A percentile compares a stretch with the other conserved stretches of the same genome.
These are phyloP conservation scores for Tenualosa ilisha DNA, from an alignment of 2,797 vertebrate genomes.

Conservation along the genomic window DNA sequence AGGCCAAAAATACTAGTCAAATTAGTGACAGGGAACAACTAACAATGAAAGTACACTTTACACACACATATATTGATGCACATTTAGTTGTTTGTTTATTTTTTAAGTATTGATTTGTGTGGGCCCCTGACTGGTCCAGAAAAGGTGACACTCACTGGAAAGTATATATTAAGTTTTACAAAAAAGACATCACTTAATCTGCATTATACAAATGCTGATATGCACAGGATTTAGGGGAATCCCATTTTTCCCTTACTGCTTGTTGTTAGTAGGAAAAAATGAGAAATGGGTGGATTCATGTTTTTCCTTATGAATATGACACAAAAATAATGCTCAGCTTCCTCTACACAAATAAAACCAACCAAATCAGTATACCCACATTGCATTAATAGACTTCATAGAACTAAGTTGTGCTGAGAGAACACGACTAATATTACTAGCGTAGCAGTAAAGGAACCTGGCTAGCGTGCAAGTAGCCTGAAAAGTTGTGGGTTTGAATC, in stretches of 20 bases:
- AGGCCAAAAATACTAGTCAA: not conserved
- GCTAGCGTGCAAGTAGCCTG: too few relatives aligned
- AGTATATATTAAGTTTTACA: too few relatives aligned
- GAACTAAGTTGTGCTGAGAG: too few relatives aligned
- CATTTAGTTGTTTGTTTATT: too few relatives aligned
- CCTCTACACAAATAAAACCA: not conserved
- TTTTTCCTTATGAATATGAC: not conserved
- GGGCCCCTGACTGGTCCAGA: too few relatives aligned
- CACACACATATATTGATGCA: not conserved
- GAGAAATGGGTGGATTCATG: not conserved
- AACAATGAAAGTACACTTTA: not conserved
- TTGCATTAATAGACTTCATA: too few relatives aligned
- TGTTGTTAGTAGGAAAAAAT: not conserved
- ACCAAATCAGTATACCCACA: too few relatives aligned
- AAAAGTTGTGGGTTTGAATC: too few relatives aligned
- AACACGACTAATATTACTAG: too few relatives aligned
- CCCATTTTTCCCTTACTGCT: not conserved
- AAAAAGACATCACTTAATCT: not conserved
- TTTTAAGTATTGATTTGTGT: too few relatives aligned
- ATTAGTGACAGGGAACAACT: not conserved
- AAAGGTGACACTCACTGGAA: too few relatives aligned
- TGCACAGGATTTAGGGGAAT: not conserved
- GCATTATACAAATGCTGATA: not conserved
- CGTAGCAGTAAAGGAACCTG: too few relatives aligned
- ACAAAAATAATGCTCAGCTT: not conserved